These are phyloP conservation scores for Agonum fuliginosum DNA, from an alignment of 2,888 invertebrate species.

Conservation along the genomic window DNA sequence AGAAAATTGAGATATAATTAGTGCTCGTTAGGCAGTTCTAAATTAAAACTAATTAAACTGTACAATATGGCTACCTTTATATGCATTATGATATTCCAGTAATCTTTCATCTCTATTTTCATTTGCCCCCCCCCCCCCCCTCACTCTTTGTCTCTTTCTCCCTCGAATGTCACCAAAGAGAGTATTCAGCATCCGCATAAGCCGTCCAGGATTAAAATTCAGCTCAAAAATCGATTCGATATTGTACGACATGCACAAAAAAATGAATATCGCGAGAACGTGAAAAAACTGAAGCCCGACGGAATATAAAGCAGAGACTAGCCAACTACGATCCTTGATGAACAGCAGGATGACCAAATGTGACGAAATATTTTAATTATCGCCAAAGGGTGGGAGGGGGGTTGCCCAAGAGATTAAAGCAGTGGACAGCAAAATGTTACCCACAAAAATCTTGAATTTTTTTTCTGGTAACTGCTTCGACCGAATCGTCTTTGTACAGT, in stretches of 20 bases:
- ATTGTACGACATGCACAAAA: conserved; percentile 46
- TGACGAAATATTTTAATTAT: conserved; percentile 51
- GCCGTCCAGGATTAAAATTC: conserved; percentile 42
- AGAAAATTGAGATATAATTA: no score
- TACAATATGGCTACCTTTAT: no score
- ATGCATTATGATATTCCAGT: no score
- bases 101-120: neutral
- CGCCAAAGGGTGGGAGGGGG: neutral
- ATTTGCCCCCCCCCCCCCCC: neutral
- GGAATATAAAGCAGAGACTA: neutral
- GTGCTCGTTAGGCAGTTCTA: no score
- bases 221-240: conserved; percentile 51
- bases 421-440: conserved; percentile 22
- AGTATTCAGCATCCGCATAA: conserved; percentile 29
- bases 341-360: conserved; percentile 15
- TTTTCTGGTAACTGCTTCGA: no score
- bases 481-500: no score
- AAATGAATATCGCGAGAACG: neutral
- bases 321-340: conserved; percentile 40
- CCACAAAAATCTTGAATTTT: neutral
- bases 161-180: neutral
- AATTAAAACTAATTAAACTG: no score
- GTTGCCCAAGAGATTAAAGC: conserved; percentile 18
- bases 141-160: conserved; percentile 4
- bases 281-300: conserved; percentile 24